These are phyloP conservation scores for Amphibalanus amphitrite DNA, from an alignment of 1,140 invertebrate genomes.

Conservation along the genomic window DNA sequence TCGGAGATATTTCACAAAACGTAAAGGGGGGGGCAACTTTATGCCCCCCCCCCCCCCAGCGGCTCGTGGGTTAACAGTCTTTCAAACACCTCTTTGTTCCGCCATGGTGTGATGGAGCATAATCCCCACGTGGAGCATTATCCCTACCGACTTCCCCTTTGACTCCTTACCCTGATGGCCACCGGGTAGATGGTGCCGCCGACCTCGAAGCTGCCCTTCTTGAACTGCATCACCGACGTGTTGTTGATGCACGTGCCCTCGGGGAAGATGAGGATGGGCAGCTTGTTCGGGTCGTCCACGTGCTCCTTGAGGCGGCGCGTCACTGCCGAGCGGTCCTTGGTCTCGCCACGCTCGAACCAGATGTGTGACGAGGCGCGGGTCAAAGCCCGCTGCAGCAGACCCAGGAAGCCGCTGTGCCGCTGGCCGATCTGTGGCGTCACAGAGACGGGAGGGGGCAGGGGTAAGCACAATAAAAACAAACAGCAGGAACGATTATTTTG, in stretches of 20 bases:
- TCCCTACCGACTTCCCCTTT: too few species aligned
- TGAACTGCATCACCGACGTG: conserved; percentile 99
- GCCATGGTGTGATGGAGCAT: too few species aligned
- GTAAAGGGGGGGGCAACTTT: too few species aligned
- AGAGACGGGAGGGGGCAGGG: conserved; percentile 15
- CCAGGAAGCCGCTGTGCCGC: conserved; percentile 82
- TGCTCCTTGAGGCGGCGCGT: conserved; percentile 71
- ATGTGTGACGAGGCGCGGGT: conserved; percentile 88
- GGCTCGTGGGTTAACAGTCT: too few species aligned
- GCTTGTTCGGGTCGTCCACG: conserved; percentile 77
- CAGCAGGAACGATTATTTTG: conserved; percentile 3
- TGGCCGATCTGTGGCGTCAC: conserved; percentile 66
- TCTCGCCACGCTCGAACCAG: conserved; percentile 96
- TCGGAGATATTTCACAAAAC: too few species aligned
- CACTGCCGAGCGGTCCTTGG: conserved; percentile 80
- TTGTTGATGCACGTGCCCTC: conserved; percentile 99
- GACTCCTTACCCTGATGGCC: conserved; percentile 43
- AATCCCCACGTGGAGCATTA: too few species aligned
- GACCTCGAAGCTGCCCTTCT: conserved; percentile 98
- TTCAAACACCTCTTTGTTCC: too few species aligned
- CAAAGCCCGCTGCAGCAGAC: conserved; percentile 78
- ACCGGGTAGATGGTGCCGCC: conserved; percentile 89
- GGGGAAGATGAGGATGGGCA: conserved; percentile 97
- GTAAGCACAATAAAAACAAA: conserved; percentile 3
- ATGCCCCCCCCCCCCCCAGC: too few species aligned